These are phyloP conservation scores for Stomatorhinus ivindoensis DNA, from an alignment of 2,113 vertebrate genomes.

Conservation along the genomic window DNA sequence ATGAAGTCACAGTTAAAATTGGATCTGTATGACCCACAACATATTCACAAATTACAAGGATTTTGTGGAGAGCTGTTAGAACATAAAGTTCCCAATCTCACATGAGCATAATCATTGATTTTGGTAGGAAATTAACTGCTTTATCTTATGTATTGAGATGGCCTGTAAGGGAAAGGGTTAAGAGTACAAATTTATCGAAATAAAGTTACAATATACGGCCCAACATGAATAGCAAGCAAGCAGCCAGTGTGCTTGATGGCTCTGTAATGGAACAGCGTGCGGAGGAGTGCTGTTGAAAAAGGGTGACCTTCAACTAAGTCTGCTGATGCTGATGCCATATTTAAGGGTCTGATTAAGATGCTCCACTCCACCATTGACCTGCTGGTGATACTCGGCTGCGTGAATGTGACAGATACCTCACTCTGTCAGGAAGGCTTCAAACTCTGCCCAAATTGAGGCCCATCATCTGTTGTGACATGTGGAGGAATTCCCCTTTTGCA, in stretches of 20 bases:
- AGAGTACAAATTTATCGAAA: not conserved
- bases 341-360: not conserved
- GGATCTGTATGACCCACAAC: no score
- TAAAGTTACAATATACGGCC: not conserved
- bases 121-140: no score
- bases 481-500: not conserved
- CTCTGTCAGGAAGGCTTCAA: not conserved
- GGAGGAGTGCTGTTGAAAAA: not conserved
- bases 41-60: no score
- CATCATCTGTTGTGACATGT: not conserved
- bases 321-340: not conserved
- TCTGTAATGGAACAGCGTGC: constrained; percentile 4
- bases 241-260: not conserved
- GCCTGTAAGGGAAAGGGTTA: no score
- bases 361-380: constrained; percentile 7
- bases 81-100: no score
- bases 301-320: not conserved
- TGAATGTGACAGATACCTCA: not conserved
- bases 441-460: not conserved
- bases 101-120: no score
- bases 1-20: no score
- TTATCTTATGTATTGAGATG: no score
- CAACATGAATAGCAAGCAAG: not conserved
- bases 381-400: not conserved
- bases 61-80: no score